Base-by-base conservation (phyloP, 2,888 invertebrate species). In the Rhagonycha lutea region DNA sequence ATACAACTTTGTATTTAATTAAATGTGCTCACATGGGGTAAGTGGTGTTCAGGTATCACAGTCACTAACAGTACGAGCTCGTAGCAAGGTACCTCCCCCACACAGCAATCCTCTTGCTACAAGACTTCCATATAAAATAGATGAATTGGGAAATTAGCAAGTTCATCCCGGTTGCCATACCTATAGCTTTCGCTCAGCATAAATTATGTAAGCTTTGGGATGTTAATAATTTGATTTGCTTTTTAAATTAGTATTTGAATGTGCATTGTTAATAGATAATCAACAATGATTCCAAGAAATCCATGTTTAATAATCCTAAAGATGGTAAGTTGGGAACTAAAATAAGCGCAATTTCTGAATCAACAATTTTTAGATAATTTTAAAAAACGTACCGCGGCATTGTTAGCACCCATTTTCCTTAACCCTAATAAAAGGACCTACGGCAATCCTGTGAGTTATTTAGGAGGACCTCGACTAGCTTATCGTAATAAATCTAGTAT, bases 381-480 rank as follows among this genome's bases (percentile, higher is more conserved):
- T 12, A 65, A 65, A 65, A 24, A 23, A 65, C 63, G 63, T 65
- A 8, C 23, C 18, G n/a, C n/a, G 26, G 24, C 63, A 26, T 8
- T 65, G 26, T 75, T 84, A 63, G 85, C 88, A 60, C 91, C 92
- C 32, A 86, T 91, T 72, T 91, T 88, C 82, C 85, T 92, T 61
- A 88, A 89, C 76, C 90, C 90, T 70, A 86, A 89, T 75, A 89
- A 88, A 74, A 87, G 92, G 79, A 90, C 89, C 79, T 93, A 91
- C 85, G 89, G 88, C 77, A 93, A 93, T 88, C 93, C 93, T 67
- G 89, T 93, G 82, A 93, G 92, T 86, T 93, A 93, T 86, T 87
- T 94, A 81, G 93, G 93, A 77, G 93, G 92, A 73, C 92, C 92
- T 12, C 87, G 89, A 80, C 85, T 92, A 79, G 85, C 86, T 78